Base-by-base conservation (phyloP, 2,888 invertebrate genomes). In the Caenorhabditis sp. region DNA sequence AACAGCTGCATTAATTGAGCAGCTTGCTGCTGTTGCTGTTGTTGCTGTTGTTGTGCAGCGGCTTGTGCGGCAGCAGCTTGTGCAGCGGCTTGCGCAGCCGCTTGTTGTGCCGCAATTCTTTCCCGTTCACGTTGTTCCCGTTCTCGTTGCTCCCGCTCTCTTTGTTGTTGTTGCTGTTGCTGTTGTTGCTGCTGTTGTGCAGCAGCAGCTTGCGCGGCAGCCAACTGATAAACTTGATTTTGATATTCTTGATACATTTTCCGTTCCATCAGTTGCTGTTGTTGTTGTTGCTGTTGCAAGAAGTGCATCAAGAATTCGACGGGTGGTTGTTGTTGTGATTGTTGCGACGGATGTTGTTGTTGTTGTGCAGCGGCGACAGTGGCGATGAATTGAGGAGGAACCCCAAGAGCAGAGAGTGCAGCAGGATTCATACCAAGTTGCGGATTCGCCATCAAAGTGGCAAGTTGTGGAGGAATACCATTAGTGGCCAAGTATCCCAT, bases 221-320 rank as follows among this genome's bases (percentile, higher is more conserved):
- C 60, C 17, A 20, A 1, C 49, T 49, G 60, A 1, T 3, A 17
- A 5, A 43, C 14, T 36, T 10, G 36, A 43, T 43, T 43, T 14
- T 43, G 43, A 17, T 43, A 17, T 14, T 17, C 17, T 14, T 43
- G 14, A 43, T 43, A 43, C 43, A 43, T 43, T 43, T 43, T 43
- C 31, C 20, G 56, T 23, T 23, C 56, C 8, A 25, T 3, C 14
- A 26, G 2, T 8, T 21, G n/a, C 5, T 3, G 10, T n/a, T 31
- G 25, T 27, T 31, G 57, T n/a, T 23, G 7, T 23, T 54, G 56
- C 23, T 70, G 64, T n/a, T 63, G 63, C 59, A 70, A 53, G 17
- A 17, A 10, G 23, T 64, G 50, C 25, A 70, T 38, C 5, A 63
- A 4, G 59, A 63, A 54, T 26, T 66, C n/a, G 38, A 38, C 38